These are phyloP conservation scores for Delichon dasypus DNA, from an alignment of 2,797 vertebrate species.

Conservation along the genomic window DNA sequence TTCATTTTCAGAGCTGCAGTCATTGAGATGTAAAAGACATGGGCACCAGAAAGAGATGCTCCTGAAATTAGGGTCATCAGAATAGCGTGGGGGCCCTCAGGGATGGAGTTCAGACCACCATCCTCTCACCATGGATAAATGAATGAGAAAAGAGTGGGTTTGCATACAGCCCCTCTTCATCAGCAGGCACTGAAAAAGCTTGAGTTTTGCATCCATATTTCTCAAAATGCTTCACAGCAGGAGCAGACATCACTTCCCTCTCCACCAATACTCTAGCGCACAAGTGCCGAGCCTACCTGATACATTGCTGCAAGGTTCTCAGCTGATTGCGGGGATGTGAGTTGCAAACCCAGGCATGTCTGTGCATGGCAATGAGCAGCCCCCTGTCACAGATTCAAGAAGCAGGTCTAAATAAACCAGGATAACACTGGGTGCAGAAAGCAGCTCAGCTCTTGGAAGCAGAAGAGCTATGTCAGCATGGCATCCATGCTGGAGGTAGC, in stretches of 20 bases:
- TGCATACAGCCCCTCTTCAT: background rate
- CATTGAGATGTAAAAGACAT: background rate
- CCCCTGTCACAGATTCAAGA: background rate
- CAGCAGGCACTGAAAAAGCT: background rate
- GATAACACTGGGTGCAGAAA: background rate
- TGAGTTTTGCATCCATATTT: background rate
- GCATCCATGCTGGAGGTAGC: background rate
- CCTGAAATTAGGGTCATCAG: background rate
- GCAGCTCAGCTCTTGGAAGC: background rate
- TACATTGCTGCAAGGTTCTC: background rate
- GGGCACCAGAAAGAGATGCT: background rate
- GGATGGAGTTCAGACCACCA: background rate
- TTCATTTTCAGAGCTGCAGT: background rate
- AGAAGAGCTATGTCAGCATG: background rate
- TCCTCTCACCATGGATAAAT: background rate
- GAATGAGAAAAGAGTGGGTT: background rate
- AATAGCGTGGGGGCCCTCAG: background rate
- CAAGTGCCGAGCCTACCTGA: background rate
- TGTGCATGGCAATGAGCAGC: background rate
- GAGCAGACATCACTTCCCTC: background rate
- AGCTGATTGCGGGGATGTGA: background rate
- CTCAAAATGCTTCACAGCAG: conserved; percentile 10
- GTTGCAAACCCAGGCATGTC: background rate
- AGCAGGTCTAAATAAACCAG: background rate
- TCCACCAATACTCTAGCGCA: background rate